Evolutionary conservation across 2,113 vertebrate genomes (phyloP), one percentile per base, ranked within the genome.

Genomic region (Cricetomys ansorgei): DNA sequence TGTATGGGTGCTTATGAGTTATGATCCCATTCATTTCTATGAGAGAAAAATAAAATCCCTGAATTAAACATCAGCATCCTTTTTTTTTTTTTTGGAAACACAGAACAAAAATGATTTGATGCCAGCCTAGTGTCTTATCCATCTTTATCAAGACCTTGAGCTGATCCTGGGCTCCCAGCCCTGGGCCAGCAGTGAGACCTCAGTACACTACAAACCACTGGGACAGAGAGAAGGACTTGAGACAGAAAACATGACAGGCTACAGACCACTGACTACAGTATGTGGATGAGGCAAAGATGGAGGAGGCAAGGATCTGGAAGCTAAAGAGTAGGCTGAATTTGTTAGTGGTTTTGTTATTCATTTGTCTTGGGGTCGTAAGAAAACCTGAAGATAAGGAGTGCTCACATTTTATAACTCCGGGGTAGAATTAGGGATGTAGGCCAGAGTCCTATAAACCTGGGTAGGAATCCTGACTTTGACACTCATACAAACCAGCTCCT

Each of bases 11-110:
- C 72, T 88, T 55, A 27, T 87, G 77, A 83, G 40, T 29, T 80
- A 67, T 17, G 73, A 88, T 81, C 31, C 65, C 95, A 96, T 89
- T 95, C 59, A 15, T 81, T 69, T 90, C 90, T 89, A 45, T 67
- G 76, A 88, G 45, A 57, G 67, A 96, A 96, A 50, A 77, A 77
- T 90, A 65, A 73, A 77, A 64, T 48, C 34, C 15, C 62, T 91
- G 34, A 95, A 94, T 95, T 95, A 95, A 97, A 96, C 43, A 97
- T 94, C 37, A 94, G 70, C 13, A 59, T 15, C 29, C 91, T 59
- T 43, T 88, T 95, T 55, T 43, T 88, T 95, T 55, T 64, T 93
- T 96, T 85, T 81, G 90, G 92, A 96, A 95, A 48, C 55, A 87
- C 45, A 87, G 89, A 93, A 93, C 3, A 45, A 91, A 72, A 88